These are phyloP conservation scores for Drosophila anomalata DNA, from an alignment of 2,888 invertebrate genomes.

Conservation along the genomic window DNA sequence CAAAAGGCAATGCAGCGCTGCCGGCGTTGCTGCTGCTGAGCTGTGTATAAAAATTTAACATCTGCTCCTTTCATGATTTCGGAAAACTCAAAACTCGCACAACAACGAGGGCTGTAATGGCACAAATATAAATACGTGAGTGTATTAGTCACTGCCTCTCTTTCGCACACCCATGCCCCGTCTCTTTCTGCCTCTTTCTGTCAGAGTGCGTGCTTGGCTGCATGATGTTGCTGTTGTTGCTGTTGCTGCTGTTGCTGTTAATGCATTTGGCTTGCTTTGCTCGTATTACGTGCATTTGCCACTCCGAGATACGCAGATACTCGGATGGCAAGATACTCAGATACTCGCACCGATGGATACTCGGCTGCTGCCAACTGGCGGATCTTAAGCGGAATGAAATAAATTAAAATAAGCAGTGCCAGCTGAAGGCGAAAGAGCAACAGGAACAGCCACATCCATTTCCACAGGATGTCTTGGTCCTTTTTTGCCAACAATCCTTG, in stretches of 20 bases:
- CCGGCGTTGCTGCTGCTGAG: constrained; percentile 21
- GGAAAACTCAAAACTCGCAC: constrained; percentile 82
- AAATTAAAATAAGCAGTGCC: constrained; percentile 32
- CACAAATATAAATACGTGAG: constrained; percentile 62
- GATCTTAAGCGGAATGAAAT: constrained; percentile 43
- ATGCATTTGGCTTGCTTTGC: constrained; percentile 78
- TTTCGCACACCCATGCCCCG: neutral
- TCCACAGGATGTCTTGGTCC: constrained; percentile 38
- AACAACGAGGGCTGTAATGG: constrained; percentile 71
- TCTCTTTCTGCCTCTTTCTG: constrained; percentile 17
- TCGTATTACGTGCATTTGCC: constrained; percentile 78
- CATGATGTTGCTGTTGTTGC: constrained; percentile 19
- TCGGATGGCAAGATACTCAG: constrained; percentile 18
- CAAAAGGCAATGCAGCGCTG: constrained; percentile 31
- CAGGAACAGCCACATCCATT: constrained; percentile 14
- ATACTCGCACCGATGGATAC: constrained; percentile 22
- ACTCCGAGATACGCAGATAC: constrained; percentile 42
- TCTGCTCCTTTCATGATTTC: constrained; percentile 84
- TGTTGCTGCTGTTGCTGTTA: constrained; percentile 58
- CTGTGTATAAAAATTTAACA: constrained; percentile 82
- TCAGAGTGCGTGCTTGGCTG: constrained; percentile 22
- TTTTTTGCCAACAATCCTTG: constrained; percentile 12
- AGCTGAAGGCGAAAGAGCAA: constrained; percentile 4
- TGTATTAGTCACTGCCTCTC: constrained; percentile 25
- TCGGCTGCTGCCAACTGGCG: constrained; percentile 33